These are phyloP conservation scores for Oasisia sp. DNA, from an alignment of 2,888 invertebrate species.

Conservation along the genomic window DNA sequence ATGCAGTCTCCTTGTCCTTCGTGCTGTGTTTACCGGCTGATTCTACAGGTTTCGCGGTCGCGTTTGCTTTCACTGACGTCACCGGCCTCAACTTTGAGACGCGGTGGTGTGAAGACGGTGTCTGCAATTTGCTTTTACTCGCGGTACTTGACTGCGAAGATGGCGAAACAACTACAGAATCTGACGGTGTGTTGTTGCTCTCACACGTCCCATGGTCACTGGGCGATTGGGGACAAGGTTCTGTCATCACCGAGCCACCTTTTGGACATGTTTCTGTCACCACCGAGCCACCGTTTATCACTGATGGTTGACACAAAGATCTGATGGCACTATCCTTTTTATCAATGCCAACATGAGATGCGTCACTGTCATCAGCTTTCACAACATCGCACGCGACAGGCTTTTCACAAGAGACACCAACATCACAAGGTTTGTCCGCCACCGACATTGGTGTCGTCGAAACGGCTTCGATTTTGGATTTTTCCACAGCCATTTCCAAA, in stretches of 20 bases:
- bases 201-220: background rate
- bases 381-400: background rate
- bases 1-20: background rate
- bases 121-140: background rate
- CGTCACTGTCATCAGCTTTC: background rate
- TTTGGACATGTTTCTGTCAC: background rate
- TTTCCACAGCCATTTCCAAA: background rate
- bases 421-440: background rate
- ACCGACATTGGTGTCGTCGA: background rate
- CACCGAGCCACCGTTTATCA: background rate
- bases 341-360: background rate
- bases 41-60: background rate
- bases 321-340: background rate
- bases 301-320: background rate
- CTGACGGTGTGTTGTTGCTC: background rate
- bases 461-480: background rate
- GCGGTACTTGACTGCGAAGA: background rate
- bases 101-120: background rate
- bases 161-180: background rate
- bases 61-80: background rate
- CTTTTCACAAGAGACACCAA: background rate
- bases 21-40: background rate
- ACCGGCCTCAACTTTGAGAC: background rate
- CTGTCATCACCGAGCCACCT: no score
- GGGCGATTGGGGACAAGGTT: background rate